Evolutionary conservation across 2,113 vertebrate genomes (phyloP).

Genomic region (Cheirogaleus medius): DNA sequence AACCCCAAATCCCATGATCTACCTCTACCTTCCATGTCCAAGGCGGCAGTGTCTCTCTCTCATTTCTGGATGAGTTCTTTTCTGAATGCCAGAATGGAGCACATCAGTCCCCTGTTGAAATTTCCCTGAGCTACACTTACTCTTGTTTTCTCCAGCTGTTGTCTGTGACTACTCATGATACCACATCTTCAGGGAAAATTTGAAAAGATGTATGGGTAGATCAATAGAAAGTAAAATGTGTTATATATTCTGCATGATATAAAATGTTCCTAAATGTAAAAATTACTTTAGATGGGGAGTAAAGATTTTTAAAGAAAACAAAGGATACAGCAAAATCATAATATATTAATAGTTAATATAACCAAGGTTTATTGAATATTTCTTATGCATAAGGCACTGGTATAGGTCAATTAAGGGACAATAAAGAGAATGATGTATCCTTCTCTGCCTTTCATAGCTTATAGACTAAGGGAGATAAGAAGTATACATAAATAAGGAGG

Average conservation of each 20-base stretch:
- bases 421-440: neutral
- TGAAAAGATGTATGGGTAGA: constrained; percentile 4
- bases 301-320: neutral
- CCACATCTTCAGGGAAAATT: neutral
- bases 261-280: neutral
- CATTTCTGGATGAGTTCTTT: neutral
- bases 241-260: neutral
- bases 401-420: neutral
- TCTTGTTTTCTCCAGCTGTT: neutral
- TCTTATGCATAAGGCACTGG: neutral
- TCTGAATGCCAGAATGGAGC: neutral
- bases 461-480: neutral
- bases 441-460: neutral
- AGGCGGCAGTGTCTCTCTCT: neutral
- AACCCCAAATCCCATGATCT: neutral
- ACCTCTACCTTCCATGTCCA: neutral
- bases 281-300: neutral
- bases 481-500: neutral
- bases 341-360: neutral
- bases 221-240: neutral
- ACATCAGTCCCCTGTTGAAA: neutral
- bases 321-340: neutral
- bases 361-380: neutral
- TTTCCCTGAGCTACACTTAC: neutral
- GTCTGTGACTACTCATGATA: neutral